phyloP scores from a whole-genome alignment of 1,140 invertebrate genomes.

The Aphelenchoides fujianensis region DNA sequence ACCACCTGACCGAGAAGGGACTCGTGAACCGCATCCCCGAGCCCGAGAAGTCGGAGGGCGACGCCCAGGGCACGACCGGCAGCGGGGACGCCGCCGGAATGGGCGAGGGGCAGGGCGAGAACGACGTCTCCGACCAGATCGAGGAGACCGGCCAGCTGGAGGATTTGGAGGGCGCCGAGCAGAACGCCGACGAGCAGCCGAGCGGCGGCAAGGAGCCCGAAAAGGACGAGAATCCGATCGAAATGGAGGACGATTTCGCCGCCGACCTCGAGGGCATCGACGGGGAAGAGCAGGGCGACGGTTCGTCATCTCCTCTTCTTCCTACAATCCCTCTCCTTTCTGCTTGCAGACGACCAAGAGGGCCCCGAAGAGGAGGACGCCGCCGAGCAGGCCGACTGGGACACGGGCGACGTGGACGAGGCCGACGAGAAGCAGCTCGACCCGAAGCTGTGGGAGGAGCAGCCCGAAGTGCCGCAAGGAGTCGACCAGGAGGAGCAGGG shows the following conservation, averaged over 20 bases:
- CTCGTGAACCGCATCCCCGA: conserved; percentile 84
- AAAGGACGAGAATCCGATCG: conserved; percentile 52
- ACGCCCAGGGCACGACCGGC: conserved; percentile 45
- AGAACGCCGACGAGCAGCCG: conserved; percentile 87
- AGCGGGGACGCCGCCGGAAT: conserved; percentile 25
- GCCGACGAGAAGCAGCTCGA: conserved; percentile 58
- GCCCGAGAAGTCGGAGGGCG: conserved; percentile 66
- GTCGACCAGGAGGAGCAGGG: conserved; percentile 75
- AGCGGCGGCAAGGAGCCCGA: conserved; percentile 73
- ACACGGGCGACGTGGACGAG: conserved; percentile 63
- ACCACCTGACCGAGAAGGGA: conserved; percentile 66
- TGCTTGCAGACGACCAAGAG: too few relatives aligned
- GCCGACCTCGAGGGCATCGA: conserved; percentile 58
- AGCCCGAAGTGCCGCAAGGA: conserved; percentile 87
- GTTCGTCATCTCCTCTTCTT: too few relatives aligned
- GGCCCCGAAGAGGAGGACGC: conserved; percentile 47
- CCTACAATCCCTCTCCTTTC: too few relatives aligned
- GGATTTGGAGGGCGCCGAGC: conserved; percentile 64
- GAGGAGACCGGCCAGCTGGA: conserved; percentile 80
- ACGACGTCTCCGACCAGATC: conserved; percentile 88
- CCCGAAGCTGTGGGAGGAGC: conserved; percentile 71
- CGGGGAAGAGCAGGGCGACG: conserved; percentile 57
- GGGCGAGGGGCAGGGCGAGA: conserved; percentile 65
- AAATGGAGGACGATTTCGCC: conserved; percentile 61
- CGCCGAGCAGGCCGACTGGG: conserved; percentile 59